Base-by-base conservation (phyloP, 2,113 vertebrate genomes). In the Ibidorhyncha struthersii region DNA sequence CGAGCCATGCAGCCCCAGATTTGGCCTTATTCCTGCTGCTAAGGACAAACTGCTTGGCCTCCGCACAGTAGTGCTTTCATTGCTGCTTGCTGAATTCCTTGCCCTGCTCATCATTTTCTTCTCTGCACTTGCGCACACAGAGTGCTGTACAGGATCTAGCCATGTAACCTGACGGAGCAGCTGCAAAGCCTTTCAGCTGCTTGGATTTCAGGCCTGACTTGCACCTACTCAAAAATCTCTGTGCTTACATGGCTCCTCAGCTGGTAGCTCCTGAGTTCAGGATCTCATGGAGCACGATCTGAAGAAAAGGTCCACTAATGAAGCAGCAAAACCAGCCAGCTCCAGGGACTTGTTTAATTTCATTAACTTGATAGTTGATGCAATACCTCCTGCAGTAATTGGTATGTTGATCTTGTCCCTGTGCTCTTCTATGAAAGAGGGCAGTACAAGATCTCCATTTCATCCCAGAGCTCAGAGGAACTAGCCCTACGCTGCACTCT, bases 331-430 rank as follows among this genome's bases (percentile, higher is more conserved):
- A 94, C 82, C 78, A 89, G 43, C 70, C 22, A 55, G 78, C 96
- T 96, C 82, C 58, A 70, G 94, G 86, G 66, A 93, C 73, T 93
- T 91, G 69, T 95, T 97, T 98, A 90, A 97, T 97, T 96, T 94
- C 90, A 96, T 98, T 98, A 97, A 94, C 96, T 97, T 88, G 86
- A 94, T 91, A 96, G 50, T 61, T 91, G 85, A 79, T 96, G 93
- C 80, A 97, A 92, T 96, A 93, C 86, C 89, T 96, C 61, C 62
- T 89, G 79, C 43, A 43, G 56, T 97, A 98, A 98, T 96, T 97
- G 86, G 47, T 76, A 52, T 81, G 89, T 95, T 90, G 96, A 96
- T 87, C 85, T 95, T 97, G 67, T 92, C 89, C 96, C 96, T 97
- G 83, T 11, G 89, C 56, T 93, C 66, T 92, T 89, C 36, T 36